phyloP scores from a whole-genome alignment of 2,888 invertebrate genomes.

The Eupithecia tripunctaria region DNA sequence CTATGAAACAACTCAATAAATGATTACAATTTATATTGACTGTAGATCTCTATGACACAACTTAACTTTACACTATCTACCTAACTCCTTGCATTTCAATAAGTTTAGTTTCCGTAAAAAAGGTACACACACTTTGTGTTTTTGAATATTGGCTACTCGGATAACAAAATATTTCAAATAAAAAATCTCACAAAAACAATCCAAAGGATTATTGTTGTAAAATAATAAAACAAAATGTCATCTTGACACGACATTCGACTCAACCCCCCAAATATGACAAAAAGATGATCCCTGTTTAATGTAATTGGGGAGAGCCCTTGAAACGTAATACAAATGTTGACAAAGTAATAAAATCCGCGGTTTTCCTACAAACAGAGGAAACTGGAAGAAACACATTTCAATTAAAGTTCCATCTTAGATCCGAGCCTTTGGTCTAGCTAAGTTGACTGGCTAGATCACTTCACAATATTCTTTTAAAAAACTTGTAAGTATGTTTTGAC shows the following conservation, averaged over 20 bases:
- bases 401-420: constrained; percentile 41
- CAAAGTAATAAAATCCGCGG: constrained; percentile 36
- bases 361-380: constrained; percentile 33
- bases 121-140: no score
- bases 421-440: constrained; percentile 24
- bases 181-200: constrained; percentile 9
- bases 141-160: no score
- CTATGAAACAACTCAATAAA: no score
- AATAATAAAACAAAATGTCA: constrained; percentile 20
- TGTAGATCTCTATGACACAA: no score
- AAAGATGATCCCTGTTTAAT: constrained; percentile 37
- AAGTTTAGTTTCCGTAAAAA: no score
- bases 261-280: constrained; percentile 31
- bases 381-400: constrained; percentile 39
- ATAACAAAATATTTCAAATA: not conserved
- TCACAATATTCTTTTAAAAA: not conserved
- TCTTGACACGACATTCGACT: constrained; percentile 30
- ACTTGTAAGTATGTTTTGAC: not conserved
- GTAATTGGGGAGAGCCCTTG: constrained; percentile 36
- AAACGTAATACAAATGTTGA: constrained; percentile 38
- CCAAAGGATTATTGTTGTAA: not conserved
- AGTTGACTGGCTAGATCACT: constrained; percentile 10
- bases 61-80: no score
- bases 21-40: no score
- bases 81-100: no score